Evolutionary conservation across 2,888 invertebrate genomes (phyloP).

Genomic region (Protonemura montana): DNA sequence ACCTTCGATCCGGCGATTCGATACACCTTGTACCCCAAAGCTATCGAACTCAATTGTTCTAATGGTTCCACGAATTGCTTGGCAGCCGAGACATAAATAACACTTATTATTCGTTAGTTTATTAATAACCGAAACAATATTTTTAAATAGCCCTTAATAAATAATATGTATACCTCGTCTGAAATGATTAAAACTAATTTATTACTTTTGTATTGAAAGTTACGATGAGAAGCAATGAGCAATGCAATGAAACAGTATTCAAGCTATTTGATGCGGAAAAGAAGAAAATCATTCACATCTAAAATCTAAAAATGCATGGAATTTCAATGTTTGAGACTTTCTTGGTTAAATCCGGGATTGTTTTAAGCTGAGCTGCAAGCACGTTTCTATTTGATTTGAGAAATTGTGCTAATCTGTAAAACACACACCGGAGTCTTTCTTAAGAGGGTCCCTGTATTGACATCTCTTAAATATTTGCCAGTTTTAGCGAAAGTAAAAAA

Average conservation of each 20-base stretch:
- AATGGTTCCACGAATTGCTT: neutral
- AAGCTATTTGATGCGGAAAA: too few species aligned
- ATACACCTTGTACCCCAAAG: neutral
- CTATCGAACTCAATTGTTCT: neutral
- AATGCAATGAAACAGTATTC: too few species aligned
- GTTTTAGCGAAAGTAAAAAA: conserved; percentile 12
- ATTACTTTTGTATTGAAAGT: too few species aligned
- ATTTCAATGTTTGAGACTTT: neutral
- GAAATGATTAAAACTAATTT: too few species aligned
- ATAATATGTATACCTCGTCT: neutral
- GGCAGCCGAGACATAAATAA: neutral
- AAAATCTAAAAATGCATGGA: neutral
- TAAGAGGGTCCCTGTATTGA: neutral
- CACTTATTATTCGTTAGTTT: neutral
- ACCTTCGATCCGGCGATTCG: neutral
- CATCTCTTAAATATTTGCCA: neutral
- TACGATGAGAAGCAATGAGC: too few species aligned
- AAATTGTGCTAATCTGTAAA: neutral
- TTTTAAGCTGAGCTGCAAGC: neutral
- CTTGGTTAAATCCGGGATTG: neutral
- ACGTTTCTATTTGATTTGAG: neutral
- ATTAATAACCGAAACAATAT: neutral
- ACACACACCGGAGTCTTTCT: neutral
- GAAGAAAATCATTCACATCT: too few species aligned
- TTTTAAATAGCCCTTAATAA: neutral